phyloP scores from a whole-genome alignment of 2,888 invertebrate genomes.

The Leptinotarsa haldemani region DNA sequence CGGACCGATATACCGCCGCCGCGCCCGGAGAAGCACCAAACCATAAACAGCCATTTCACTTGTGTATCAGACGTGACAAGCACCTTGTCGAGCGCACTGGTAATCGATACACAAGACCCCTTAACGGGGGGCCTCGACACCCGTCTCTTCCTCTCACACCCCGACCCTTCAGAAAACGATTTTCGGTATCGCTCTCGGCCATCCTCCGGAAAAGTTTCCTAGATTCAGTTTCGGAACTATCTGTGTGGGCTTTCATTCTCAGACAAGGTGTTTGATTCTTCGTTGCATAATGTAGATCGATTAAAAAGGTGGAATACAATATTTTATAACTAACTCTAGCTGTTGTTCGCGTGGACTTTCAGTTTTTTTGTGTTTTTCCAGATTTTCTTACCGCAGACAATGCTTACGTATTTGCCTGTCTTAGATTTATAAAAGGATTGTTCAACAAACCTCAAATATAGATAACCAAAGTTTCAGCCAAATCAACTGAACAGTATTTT shows the following conservation, averaged over 20 bases:
- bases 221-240: slow-evolving; percentile 50
- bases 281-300: no score
- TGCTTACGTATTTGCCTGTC: no score
- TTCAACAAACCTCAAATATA: no score
- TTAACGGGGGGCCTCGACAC: slow-evolving; percentile 11
- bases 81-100: slow-evolving; percentile 64
- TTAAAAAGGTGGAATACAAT: no score
- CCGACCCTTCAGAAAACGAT: slow-evolving; percentile 53
- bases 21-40: slow-evolving; percentile 49
- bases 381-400: no score
- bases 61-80: slow-evolving; percentile 65
- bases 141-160: slow-evolving; percentile 33
- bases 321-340: no score
- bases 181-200: slow-evolving; percentile 54
- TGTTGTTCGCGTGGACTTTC: no score
- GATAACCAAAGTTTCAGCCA: no score
- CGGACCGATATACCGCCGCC: slow-evolving; percentile 37
- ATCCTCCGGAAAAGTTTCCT: slow-evolving; percentile 51
- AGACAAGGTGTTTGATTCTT: background rate
- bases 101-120: slow-evolving; percentile 61
- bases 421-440: no score
- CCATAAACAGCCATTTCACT: slow-evolving; percentile 66
- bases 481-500: no score
- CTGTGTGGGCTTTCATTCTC: slow-evolving; percentile 24
- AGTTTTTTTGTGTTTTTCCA: no score